Evolutionary conservation across 2,888 invertebrate genomes (phyloP).

Genomic region (Dryocosmus kuriphilus): DNA sequence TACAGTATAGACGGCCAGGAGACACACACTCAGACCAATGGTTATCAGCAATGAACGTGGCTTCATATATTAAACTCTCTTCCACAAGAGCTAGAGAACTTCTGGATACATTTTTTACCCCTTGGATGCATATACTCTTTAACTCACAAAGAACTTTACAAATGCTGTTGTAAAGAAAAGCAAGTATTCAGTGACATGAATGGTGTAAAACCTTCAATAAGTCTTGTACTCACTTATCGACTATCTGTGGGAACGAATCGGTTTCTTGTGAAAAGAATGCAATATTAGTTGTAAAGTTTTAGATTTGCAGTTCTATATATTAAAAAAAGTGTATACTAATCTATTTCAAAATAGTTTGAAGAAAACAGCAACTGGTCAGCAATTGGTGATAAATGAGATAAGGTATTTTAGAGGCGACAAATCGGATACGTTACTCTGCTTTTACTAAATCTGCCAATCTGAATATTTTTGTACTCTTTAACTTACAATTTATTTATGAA

Average conservation of each 20-base stretch:
- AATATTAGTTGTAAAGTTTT: not conserved
- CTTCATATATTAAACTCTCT: conserved; percentile 28
- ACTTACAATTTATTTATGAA: conserved; percentile 11
- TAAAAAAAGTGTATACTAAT: not conserved
- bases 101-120: conserved; percentile 19
- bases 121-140: conserved; percentile 28
- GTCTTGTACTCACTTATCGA: not conserved
- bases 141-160: conserved; percentile 9
- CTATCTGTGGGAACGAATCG: conserved; percentile 9
- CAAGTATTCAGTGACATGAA: conserved; percentile 10
- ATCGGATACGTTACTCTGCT: conserved; percentile 11
- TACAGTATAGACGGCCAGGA: conserved; percentile 78
- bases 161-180: not conserved
- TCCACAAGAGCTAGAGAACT: conserved; percentile 2
- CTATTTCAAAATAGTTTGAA: not conserved
- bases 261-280: not conserved
- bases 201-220: not conserved
- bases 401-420: not conserved
- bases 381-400: not conserved
- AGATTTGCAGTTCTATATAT: not conserved
- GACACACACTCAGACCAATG: conserved; percentile 70
- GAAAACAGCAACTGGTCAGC: not conserved
- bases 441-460: not conserved
- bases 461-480: conserved; percentile 34
- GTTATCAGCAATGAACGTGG: conserved; percentile 73